Percentiles rank a stretch among this genome's conserved stretches.
Evolutionary conservation across 30 jellyfish, hydroid and myxozoan genomes (phyloP).

Genomic region (Euphysa ruthae): DNA sequence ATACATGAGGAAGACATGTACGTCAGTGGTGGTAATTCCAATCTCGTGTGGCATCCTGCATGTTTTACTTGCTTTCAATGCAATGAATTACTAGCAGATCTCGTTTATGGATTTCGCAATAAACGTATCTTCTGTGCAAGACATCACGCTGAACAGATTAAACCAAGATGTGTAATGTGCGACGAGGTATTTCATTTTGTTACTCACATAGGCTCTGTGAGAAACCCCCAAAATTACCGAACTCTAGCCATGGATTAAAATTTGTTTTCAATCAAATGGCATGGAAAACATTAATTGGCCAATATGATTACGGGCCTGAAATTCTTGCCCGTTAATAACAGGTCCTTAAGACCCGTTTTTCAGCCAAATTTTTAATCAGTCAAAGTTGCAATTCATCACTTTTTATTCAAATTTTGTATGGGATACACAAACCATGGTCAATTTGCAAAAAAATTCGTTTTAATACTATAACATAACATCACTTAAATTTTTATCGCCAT

Average conservation of each 20-base stretch:
- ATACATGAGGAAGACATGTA: conserved; percentile 45
- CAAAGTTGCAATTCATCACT: neutral
- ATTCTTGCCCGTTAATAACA: too few relatives aligned
- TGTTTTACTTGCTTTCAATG: conserved; percentile 80
- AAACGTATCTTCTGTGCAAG: conserved; percentile 74
- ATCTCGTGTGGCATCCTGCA: conserved; percentile 89
- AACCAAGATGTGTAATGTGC: conserved; percentile 86
- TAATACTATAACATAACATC: too few relatives aligned
- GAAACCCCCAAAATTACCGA: too few relatives aligned
- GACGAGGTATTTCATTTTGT: conserved; percentile 75
- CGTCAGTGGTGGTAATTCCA: conserved; percentile 57
- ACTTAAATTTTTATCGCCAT: too few relatives aligned
- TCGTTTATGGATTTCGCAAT: conserved; percentile 50
- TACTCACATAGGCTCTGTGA: too few relatives aligned
- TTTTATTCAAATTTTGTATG: too few relatives aligned
- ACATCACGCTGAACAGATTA: conserved; percentile 77
- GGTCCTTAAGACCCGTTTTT: neutral
- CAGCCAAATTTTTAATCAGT: neutral
- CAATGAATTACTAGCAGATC: conserved; percentile 74
- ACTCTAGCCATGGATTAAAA: too few relatives aligned
- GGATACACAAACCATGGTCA: too few relatives aligned
- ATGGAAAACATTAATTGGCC: too few relatives aligned
- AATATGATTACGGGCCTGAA: too few relatives aligned
- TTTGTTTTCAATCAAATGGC: too few relatives aligned
- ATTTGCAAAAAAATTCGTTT: too few relatives aligned